Conservation (phyloP, 2,888 invertebrate species). For the Operophtera brumata region DNA sequence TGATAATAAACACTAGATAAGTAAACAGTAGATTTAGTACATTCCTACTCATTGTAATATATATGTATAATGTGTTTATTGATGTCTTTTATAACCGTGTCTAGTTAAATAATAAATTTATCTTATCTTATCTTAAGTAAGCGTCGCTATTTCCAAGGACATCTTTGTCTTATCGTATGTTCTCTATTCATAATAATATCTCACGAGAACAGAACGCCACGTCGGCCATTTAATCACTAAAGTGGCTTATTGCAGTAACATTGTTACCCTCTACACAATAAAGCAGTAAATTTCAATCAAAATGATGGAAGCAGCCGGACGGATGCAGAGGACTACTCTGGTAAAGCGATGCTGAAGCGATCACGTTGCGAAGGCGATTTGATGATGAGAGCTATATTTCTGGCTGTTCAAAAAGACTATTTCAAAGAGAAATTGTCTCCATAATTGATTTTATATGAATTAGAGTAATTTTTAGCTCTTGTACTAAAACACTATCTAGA, state of each 20-base stretch:
- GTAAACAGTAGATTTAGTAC: no score
- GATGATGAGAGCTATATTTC: neutral
- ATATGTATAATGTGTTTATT: no score
- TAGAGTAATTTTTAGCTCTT: no score
- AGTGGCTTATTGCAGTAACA: slow-evolving; percentile 72
- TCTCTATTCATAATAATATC: slow-evolving; percentile 29
- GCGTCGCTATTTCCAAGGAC: no score
- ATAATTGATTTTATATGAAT: no score
- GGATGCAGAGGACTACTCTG: slow-evolving; percentile 50
- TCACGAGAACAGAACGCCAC: slow-evolving; percentile 30
- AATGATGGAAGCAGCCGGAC: slow-evolving; percentile 72
- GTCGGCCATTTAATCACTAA: slow-evolving; percentile 67
- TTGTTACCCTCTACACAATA: slow-evolving; percentile 61
- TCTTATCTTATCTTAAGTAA: no score
- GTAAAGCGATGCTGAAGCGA: slow-evolving; percentile 22
- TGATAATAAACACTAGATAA: no score
- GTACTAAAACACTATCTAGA: no score
- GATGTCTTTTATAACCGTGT: no score
- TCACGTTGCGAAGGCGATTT: neutral
- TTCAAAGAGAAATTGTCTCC: neutral
- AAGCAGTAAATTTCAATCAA: slow-evolving; percentile 76
- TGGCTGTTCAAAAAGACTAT: no score
- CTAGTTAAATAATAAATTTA: no score
- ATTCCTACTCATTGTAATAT: no score
- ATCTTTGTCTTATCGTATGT: neutral